These are phyloP conservation scores for Margarornis squamiger DNA, from an alignment of 2,797 vertebrate genomes.

Conservation along the genomic window DNA sequence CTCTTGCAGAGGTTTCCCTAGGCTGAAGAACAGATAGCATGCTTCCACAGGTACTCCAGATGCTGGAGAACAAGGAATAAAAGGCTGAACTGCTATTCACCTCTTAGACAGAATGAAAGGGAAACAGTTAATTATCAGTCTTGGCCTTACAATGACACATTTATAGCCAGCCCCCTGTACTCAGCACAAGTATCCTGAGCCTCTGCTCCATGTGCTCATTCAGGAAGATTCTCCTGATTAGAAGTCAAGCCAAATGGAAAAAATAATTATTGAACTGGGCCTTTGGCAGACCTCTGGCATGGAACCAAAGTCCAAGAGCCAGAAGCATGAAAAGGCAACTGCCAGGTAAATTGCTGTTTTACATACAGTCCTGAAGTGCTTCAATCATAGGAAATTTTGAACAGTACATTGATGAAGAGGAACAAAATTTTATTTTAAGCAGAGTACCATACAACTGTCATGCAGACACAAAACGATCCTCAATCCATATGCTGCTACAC, in stretches of 20 bases:
- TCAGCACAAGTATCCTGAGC: neutral
- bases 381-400: neutral
- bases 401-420: neutral
- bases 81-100: neutral
- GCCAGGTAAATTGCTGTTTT: neutral
- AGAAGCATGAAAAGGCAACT: neutral
- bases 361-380: neutral
- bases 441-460: neutral
- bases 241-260: neutral
- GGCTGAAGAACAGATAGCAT: accelerated
- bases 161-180: neutral
- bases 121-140: neutral
- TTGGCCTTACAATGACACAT: accelerated
- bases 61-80: neutral
- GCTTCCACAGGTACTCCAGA: neutral
- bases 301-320: neutral
- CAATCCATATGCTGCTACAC: neutral
- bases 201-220: neutral
- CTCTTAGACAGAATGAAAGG: neutral
- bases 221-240: neutral
- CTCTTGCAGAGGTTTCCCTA: neutral
- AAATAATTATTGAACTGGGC: neutral
- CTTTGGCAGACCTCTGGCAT: neutral
- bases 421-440: constrained; percentile 8
- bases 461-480: neutral